Evolutionary conservation across 2,113 vertebrate species (phyloP).

Genomic region (Galemys pyrenaicus): DNA sequence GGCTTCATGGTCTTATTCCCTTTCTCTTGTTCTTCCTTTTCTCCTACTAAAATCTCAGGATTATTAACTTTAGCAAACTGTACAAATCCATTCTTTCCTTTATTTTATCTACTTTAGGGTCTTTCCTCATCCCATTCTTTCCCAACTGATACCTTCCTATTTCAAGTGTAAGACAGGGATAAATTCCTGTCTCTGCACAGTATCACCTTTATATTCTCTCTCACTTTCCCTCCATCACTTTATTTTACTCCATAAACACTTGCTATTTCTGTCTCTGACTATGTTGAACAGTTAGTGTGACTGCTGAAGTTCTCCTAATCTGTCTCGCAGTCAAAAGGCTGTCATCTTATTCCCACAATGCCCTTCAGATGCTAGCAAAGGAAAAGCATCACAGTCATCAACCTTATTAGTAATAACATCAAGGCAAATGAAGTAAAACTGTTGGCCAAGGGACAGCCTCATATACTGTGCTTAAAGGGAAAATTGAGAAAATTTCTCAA

Average conservation of each 20-base stretch:
- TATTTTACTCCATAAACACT: not conserved
- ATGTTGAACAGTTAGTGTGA: not conserved
- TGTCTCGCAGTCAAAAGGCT: not conserved
- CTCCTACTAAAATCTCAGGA: not conserved
- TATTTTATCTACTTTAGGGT: not conserved
- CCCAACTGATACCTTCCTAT: not conserved
- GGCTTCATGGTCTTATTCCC: not conserved
- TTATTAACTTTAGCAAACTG: not conserved
- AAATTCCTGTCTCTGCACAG: not conserved
- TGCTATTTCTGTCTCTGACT: not conserved
- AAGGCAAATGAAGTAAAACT: not conserved
- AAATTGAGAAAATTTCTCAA: not conserved
- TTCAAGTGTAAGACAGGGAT: not conserved
- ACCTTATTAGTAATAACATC: not conserved
- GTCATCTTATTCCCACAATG: not conserved
- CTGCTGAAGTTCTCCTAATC: not conserved
- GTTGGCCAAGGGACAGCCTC: not conserved
- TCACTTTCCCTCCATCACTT: not conserved
- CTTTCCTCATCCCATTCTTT: not conserved
- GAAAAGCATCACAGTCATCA: not conserved
- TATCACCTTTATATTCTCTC: not conserved
- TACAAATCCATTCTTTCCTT: not conserved
- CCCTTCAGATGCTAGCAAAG: not conserved
- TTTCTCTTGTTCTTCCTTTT: not conserved
- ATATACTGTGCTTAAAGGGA: not conserved